Base-by-base conservation (phyloP, 2,113 vertebrate genomes). In the Zosterops borbonicus region DNA sequence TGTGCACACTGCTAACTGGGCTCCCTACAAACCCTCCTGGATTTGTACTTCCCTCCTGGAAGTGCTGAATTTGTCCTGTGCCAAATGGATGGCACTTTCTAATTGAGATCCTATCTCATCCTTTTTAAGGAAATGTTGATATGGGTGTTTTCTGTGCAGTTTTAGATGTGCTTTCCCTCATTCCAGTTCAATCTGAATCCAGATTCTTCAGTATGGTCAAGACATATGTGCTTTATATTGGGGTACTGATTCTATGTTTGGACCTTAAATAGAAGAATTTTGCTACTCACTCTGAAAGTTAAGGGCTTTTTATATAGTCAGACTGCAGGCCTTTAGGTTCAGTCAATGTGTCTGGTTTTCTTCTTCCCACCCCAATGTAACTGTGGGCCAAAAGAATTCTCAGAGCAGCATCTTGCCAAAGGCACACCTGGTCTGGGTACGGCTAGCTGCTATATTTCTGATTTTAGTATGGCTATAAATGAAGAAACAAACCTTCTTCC, bases 381-480 rank as follows among this genome's bases (percentile, higher is more conserved):
- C 44, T 52, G 18, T 59, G 56, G 44, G 23, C 24, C 14, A 41
- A 25, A 78, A n/a, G 22, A 84, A 63, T 70, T 87, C 69, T 83
- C 11, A 68, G 49, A 70, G 44, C 50, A 84, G 31, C n/a, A 63
- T 50, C 62, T 84, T 91, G 80, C 80, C 60, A 64, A 87, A 87
- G 55, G 60, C 60, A 64, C 1, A 9, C 44, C 41, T 71, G 60
- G 22, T 14, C 37, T 64, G 44, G 20, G 5, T 91, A 35, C 50
- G 47, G 47, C 47, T 92, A 17, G 18, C 50, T 93, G n/a, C 29
- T 78, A 9, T 49, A 13, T 21, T 88, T 81, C 86, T 64, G 44
- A 53, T 75, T 74, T 77, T 47, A 27, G 11, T 74, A 17, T 1
- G 13, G 39, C 12, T 79, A 31, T 59, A 60, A 87, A 59, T 52